Percentiles rank a stretch among this genome's conserved stretches.
These are phyloP conservation scores for Eretmochelys imbricata DNA, from an alignment of 2,113 vertebrate genomes.

Conservation along the genomic window DNA sequence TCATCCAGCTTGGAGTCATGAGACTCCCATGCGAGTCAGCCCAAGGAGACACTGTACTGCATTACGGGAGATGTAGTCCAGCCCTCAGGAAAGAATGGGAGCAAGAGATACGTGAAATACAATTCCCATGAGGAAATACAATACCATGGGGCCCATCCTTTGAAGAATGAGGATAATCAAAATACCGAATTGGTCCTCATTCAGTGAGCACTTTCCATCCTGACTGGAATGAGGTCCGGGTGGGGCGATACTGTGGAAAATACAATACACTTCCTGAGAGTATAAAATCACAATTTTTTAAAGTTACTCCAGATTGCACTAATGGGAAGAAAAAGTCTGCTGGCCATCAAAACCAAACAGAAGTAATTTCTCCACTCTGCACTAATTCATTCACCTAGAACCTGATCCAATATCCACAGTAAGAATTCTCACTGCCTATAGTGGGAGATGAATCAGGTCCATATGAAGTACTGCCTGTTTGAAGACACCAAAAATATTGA, in stretches of 20 bases:
- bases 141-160: neutral
- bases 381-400: neutral
- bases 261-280: neutral
- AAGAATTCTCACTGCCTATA: neutral
- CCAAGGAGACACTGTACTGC: neutral
- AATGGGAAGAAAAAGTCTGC: neutral
- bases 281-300: neutral
- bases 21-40: neutral
- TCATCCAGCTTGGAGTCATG: too few species aligned
- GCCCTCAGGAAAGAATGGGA: rapidly evolving
- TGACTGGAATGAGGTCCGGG: neutral
- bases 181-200: neutral
- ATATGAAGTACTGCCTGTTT: neutral
- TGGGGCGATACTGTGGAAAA: neutral
- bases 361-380: neutral
- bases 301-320: neutral
- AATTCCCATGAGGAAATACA: rapidly evolving
- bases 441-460: neutral
- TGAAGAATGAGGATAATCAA: neutral
- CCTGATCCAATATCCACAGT: neutral
- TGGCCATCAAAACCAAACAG: neutral
- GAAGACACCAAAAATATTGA: neutral
- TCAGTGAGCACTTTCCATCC: neutral
- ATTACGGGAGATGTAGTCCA: rapidly evolving
- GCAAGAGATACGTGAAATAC: neutral